Percentiles rank a stretch among this genome's conserved stretches.
These are phyloP conservation scores for Gavia stellata DNA, from an alignment of 2,113 vertebrate genomes.

Conservation along the genomic window DNA sequence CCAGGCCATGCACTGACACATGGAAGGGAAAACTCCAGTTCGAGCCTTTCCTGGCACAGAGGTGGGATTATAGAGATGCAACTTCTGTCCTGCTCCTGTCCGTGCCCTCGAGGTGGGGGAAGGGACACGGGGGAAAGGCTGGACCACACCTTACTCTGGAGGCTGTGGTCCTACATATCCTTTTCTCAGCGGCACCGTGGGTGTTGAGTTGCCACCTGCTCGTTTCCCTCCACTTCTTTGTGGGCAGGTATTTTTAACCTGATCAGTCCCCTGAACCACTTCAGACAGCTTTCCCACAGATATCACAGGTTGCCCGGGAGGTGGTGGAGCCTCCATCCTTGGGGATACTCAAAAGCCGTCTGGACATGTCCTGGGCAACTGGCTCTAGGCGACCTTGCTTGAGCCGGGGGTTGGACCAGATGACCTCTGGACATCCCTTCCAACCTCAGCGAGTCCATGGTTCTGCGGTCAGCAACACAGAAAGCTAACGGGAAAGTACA, in stretches of 20 bases:
- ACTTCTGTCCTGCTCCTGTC: neutral
- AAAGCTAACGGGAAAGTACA: neutral
- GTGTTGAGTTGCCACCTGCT: neutral
- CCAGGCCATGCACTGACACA: accelerated
- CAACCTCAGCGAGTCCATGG: neutral
- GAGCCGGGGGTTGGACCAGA: neutral
- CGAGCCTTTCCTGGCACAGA: neutral
- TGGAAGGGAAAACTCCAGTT: neutral
- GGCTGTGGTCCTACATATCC: neutral
- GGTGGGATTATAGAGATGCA: neutral
- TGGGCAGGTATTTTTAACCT: neutral
- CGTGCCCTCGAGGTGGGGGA: neutral
- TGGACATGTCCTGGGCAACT: neutral
- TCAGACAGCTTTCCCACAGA: neutral
- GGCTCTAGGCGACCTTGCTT: neutral
- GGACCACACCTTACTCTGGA: no score
- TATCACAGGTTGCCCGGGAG: neutral
- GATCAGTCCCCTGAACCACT: neutral
- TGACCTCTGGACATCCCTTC: neutral
- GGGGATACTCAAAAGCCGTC: neutral
- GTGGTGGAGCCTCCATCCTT: neutral
- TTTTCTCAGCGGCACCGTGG: neutral
- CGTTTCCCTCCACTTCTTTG: no score
- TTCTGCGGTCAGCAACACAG: neutral
- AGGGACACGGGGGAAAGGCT: neutral